Evolutionary conservation across 2,113 vertebrate genomes (phyloP).

Genomic region (Tupaia chinensis): DNA sequence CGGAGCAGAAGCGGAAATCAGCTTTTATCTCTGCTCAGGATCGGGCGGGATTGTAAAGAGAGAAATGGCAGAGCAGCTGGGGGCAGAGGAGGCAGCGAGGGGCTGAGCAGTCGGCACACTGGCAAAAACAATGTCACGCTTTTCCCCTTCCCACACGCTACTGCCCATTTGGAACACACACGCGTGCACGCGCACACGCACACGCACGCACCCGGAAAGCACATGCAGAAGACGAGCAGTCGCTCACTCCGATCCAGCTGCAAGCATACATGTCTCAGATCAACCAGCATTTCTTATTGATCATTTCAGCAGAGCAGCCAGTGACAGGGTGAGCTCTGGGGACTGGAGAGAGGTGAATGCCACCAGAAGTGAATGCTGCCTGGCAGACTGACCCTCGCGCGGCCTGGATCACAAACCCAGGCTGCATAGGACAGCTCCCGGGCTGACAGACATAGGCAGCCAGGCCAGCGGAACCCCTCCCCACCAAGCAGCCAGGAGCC

Average conservation of each 20-base stretch:
- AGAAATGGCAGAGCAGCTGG: conserved; percentile 49
- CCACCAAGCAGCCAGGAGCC: not conserved
- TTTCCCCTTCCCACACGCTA: not conserved
- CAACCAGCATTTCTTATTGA: not conserved
- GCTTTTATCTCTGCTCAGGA: conserved; percentile 72
- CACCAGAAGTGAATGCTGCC: not conserved
- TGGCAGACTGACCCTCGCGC: not conserved
- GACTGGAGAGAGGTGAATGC: not conserved
- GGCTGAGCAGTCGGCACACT: conserved; percentile 70
- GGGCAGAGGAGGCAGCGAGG: conserved; percentile 41
- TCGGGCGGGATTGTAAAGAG: conserved; percentile 46
- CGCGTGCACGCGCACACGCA: fast-evolving
- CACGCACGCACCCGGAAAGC: not conserved
- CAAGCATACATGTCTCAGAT: conserved; percentile 15
- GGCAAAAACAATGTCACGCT: conserved; percentile 42
- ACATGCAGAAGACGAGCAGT: not conserved
- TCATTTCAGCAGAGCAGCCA: not conserved
- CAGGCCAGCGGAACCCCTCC: fast-evolving
- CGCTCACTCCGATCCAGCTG: not conserved
- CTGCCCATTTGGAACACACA: not conserved
- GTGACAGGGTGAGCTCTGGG: not conserved
- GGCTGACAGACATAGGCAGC: not conserved
- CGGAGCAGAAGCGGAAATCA: conserved; percentile 64
- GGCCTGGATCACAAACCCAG: not conserved
- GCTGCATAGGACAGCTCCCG: not conserved